phyloP scores from a whole-genome alignment of 2,113 vertebrate genomes.

The Oncorhynchus gorbuscha region DNA sequence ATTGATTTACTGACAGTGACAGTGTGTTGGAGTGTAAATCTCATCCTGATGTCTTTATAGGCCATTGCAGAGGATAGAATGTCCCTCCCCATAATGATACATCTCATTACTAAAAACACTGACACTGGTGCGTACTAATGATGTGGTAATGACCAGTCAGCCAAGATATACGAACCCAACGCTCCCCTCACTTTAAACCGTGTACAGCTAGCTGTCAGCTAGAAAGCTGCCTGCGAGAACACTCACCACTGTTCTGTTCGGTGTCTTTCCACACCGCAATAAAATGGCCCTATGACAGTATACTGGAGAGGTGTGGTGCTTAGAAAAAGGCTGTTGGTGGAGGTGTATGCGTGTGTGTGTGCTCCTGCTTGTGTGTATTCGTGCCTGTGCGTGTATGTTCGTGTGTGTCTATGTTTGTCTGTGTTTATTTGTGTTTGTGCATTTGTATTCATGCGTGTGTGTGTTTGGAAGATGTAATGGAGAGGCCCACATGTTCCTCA shows the following conservation, averaged over 20 bases:
- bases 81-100: constrained; percentile 26
- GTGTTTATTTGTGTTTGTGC: constrained; percentile 10
- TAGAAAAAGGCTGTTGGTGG: not conserved
- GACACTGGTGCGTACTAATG: constrained; percentile 47
- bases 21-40: constrained; percentile 2
- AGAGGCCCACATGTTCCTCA: not conserved
- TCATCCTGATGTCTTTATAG: constrained; percentile 40
- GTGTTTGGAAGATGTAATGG: constrained; percentile 19
- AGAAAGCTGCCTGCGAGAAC: constrained; percentile 1
- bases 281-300: constrained; percentile 16
- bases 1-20: constrained; percentile 30
- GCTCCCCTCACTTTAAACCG: not conserved
- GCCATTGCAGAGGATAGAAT: constrained; percentile 13
- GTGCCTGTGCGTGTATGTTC: constrained; percentile 17
- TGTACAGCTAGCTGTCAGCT: constrained; percentile 17
- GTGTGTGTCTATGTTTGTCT: constrained; percentile 9
- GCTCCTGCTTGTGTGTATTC: constrained; percentile 2
- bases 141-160: constrained; percentile 30
- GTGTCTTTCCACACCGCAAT: constrained; percentile 26
- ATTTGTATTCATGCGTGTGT: constrained; percentile 11
- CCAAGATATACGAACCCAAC: constrained; percentile 41
- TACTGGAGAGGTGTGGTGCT: constrained; percentile 11
- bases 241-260: constrained; percentile 24
- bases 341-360: not conserved
- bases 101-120: constrained; percentile 30